Evolutionary conservation across 2,888 invertebrate species (phyloP), one percentile per base, ranked within the genome.

Genomic region (Ochropleura plecta): DNA sequence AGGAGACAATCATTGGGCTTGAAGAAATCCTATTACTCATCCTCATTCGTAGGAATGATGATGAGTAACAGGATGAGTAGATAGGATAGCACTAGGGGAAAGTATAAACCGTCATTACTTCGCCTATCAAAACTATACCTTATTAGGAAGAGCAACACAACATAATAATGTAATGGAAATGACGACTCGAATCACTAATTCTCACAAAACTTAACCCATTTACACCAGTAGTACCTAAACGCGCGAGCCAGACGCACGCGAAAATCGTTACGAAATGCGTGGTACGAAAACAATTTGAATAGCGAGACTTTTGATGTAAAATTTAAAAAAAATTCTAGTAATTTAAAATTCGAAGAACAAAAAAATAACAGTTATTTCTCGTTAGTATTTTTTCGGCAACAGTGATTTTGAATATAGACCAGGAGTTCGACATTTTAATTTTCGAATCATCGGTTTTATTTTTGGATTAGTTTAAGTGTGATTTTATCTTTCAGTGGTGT

Each of bases 221-320:
- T 44, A 18, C 7, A 9, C 12, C 60, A 81, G 82, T 81, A 5
- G 51, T 62, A 85, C n/a, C 57, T 16, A 10, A 20, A 42, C 30
- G 16, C 16, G 51, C 48, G 18, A 65, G 9, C 30, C 6, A 40
- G 44, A 64, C 67, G 51, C 64, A 82, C 64, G 82, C 55, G 10
- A 42, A 66, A 53, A 51, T 40, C 62, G 46, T 57, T 16, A 40
- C 60, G n/a, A 57, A 77, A 44, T 30, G 3, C 46, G 12, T 40
- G 16, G 18, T 16, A 49, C 63, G 55, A 63, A 82, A 65, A 60
- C 30, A 7, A 48, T 78, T n/a, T 10, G 46, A 10, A 40, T 3
- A 53, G n/a, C 20, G 18, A 20, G 3, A 10, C n/a, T 16, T 30
- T 64, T 10, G 20, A 20, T 12, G 20, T 44, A 12, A 30, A 63